These are phyloP conservation scores for Helarctos malayanus DNA, from an alignment of 2,797 vertebrate species.

Conservation along the genomic window DNA sequence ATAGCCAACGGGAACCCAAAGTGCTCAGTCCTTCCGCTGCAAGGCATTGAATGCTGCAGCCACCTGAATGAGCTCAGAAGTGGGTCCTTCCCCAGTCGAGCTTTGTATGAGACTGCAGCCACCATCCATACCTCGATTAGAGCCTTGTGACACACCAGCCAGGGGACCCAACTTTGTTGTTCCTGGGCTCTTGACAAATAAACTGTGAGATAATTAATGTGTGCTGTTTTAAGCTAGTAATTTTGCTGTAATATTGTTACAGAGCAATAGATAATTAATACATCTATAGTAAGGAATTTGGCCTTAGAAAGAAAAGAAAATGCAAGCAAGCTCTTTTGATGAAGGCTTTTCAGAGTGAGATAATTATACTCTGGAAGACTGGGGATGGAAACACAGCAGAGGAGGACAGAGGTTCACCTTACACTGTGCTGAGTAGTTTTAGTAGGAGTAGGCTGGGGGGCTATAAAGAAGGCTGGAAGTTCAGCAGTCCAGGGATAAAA, in stretches of 20 bases:
- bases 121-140: neutral
- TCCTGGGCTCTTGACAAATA: neutral
- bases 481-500: neutral
- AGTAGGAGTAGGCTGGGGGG: neutral
- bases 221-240: neutral
- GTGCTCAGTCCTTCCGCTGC: neutral
- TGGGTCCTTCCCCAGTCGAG: neutral
- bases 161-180: neutral
- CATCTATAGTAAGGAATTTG: neutral
- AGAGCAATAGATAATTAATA: neutral
- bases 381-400: neutral
- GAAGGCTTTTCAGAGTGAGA: neutral
- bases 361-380: neutral
- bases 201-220: neutral
- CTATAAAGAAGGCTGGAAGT: neutral
- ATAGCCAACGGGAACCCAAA: neutral
- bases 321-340: neutral
- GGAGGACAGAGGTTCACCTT: neutral
- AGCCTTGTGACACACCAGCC: neutral
- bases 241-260: neutral
- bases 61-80: neutral
- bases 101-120: neutral
- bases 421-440: neutral
- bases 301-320: slow-evolving; percentile 1
- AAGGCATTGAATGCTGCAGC: neutral